Base-by-base conservation (phyloP, 2,888 invertebrate genomes). In the Cephus sareptanus region DNA sequence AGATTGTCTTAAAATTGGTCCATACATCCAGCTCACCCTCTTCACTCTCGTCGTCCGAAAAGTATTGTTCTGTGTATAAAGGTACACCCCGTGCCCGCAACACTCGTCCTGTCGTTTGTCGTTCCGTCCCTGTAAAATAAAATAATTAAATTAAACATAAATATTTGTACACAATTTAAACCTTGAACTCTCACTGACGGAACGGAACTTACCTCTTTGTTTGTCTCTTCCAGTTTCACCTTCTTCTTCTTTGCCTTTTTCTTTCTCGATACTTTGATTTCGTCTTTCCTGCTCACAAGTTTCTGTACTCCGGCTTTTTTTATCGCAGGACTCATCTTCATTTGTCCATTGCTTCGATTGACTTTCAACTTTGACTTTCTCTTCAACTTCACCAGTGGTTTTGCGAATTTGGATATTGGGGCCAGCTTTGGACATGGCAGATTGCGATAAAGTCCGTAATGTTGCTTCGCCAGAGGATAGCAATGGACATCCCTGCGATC, bases 11-110 rank as follows among this genome's bases (percentile, higher is more conserved):
- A 85, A 85, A 34, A 79, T 87, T 86, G 82, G 89, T n/a, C 91
- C 90, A 90, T 81, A 86, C 85, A 80, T 90, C 90, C 85, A 88
- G 70, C 83, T 89, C 85, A 73, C 88, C 84, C 85, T 88, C 86
- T 69, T 88, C 88, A 77, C 85, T 86, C 11, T 90, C 90, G 34
- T 89, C 88, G 75, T 89, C 89, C 34, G 89, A 90, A 77, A 87
- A 89, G 75, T 90, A 81, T 74, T 90, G 91, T 76, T 91, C 91
- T 31, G 87, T 89, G 82, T 91, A 91, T 4, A 90, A 91, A 71
- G 91, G 90, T 77, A 91, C 79, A 30, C 91, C 91, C 31, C 91
- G 85, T 0, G 90, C 87, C 79, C 91, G 88, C 37, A 91, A 76
- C 15, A 91, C 91, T 84, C 91, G 81, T 75, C 86, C 86, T 56